Conservation (phyloP, 2,888 invertebrate species). For the Trisateles emortualis region DNA sequence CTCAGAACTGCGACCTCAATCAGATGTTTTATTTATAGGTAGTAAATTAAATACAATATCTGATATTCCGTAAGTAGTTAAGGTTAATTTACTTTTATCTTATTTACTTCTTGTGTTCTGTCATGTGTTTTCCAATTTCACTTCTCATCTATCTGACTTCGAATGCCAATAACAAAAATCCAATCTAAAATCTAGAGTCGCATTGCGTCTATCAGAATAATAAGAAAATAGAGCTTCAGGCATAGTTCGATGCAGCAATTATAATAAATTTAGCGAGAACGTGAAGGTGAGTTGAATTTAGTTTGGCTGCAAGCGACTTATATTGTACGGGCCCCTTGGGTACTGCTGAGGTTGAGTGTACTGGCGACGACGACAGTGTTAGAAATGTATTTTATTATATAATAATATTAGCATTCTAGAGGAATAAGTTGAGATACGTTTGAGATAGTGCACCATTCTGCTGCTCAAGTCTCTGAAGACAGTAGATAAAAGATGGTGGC, state of each 20-base stretch:
- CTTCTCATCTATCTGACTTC: constrained; percentile 5
- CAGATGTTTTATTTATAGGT: too few relatives aligned
- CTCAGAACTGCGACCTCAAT: too few relatives aligned
- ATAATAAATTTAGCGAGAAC: constrained; percentile 64
- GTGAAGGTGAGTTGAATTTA: constrained; percentile 55
- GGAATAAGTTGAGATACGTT: too few relatives aligned
- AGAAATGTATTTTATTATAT: background rate
- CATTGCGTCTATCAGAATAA: constrained; percentile 31
- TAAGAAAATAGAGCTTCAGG: constrained; percentile 36
- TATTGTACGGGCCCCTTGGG: constrained; percentile 60
- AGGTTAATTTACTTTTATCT: too few relatives aligned
- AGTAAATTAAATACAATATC: too few relatives aligned
- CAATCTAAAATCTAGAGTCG: constrained; percentile 22
- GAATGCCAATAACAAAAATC: background rate
- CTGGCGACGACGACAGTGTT: constrained; percentile 14
- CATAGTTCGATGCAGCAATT: constrained; percentile 58
- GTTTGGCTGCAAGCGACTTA: constrained; percentile 61
- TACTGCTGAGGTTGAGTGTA: constrained; percentile 49
- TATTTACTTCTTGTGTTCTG: too few relatives aligned
- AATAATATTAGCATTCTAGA: too few relatives aligned
- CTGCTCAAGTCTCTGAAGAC: too few relatives aligned
- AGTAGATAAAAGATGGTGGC: too few relatives aligned
- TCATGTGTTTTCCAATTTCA: too few relatives aligned
- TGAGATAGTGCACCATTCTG: too few relatives aligned
- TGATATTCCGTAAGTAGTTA: too few relatives aligned